Conservation (phyloP, 2,113 vertebrate genomes). For the Hippocampus barbouri region DNA sequence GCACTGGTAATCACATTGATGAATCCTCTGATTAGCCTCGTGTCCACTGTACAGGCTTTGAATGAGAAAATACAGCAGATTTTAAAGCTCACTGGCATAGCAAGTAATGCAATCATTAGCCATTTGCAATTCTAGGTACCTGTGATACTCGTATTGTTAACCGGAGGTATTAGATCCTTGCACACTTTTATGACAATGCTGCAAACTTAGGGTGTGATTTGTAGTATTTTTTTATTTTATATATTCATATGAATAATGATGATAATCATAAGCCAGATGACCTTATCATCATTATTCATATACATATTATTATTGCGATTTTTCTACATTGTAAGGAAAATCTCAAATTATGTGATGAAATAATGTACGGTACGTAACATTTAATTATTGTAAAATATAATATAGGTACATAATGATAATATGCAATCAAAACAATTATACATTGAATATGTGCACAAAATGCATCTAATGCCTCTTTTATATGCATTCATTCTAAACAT, state of each 20-base stretch:
- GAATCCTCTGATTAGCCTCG: too few relatives aligned
- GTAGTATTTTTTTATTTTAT: not conserved
- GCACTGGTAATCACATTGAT: too few relatives aligned
- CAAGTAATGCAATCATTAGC: not conserved
- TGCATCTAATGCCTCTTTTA: not conserved
- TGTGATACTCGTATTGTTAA: not conserved
- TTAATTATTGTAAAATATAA: too few relatives aligned
- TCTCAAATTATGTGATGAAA: not conserved
- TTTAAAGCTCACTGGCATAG: not conserved
- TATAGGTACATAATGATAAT: too few relatives aligned
- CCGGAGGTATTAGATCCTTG: not conserved
- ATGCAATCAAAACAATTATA: not conserved
- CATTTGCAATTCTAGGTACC: not conserved
- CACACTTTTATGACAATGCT: not conserved
- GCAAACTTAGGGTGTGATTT: not conserved
- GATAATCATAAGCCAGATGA: too few relatives aligned
- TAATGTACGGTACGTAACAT: not conserved
- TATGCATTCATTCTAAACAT: not conserved
- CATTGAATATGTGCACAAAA: not conserved
- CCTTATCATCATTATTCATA: not conserved
- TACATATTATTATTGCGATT: not conserved
- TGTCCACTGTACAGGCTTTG: not conserved
- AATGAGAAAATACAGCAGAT: not conserved
- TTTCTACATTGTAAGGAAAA: not conserved
- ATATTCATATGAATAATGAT: not conserved